Evolutionary conservation across 1,140 invertebrate genomes (phyloP), one percentile per base, ranked within the genome.

Genomic region (Coenobita brevimanus): DNA sequence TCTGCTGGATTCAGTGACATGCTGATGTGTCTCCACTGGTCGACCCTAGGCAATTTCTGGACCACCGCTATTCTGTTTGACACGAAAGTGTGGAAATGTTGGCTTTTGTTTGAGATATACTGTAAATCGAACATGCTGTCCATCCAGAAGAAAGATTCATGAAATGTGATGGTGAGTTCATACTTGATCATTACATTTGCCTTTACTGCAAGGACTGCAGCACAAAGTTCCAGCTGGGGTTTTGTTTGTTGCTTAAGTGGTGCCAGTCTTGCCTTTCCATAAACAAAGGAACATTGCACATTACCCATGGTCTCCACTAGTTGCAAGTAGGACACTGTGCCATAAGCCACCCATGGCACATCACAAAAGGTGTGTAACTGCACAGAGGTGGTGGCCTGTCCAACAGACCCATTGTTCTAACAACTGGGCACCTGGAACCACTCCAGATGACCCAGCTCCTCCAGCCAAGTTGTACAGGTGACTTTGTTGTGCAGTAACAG

Each of bases 61-160:
- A 80, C 60, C 6, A 30, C 4, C 1, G 46, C 46, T 60, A 80
- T 3, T 2, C 76, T n/a, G 50, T 80, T 80, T 6, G 76, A 43
- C 4, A 41, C 27, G n/a, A 80, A 80, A 15, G 76, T 80, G 13
- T 80, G 76, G 76, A 80, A 80, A 2, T 24, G 76, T 27, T 27
- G 3, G 1, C 2, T 30, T 17, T 10, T 46, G 50, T 36, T 80
- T n/a, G 6, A 17, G 27, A 80, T 80, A 54, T 80, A 80, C 21
- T 80, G 76, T 6, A 80, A 36, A 27, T 57, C 2, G 3, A 80
- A 57, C 54, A 33, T 54, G 30, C 46, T 80, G 50, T 76, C 73
- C n/a, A n/a, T 15, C 73, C 73, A 33, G 46, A 76, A 76, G 36
- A 8, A 41, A n/a, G 38, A 76, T 33, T 41, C 27, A 24, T 43